Evolutionary conservation across 2,113 vertebrate species (phyloP).

Genomic region (Proterorhinus semilunaris): DNA sequence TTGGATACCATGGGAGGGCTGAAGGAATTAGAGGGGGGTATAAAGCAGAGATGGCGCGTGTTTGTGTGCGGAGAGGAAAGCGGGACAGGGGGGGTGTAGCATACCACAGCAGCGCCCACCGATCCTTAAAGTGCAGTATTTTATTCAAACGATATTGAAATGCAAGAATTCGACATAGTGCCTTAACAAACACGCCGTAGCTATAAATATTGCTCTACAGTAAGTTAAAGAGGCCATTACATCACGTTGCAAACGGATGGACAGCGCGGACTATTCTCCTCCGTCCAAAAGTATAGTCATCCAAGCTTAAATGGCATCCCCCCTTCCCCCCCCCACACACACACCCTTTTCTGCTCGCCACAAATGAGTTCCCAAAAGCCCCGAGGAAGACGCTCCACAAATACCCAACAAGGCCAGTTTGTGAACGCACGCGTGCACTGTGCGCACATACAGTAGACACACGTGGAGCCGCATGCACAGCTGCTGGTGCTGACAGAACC

Average conservation of each 20-base stretch:
- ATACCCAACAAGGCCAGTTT: conserved; percentile 60
- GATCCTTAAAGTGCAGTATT: conserved; percentile 70
- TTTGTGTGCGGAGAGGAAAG: conserved; percentile 28
- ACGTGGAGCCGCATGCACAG: conserved; percentile 12
- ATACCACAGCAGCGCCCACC: conserved; percentile 68
- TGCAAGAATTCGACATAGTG: conserved; percentile 41
- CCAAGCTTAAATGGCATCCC: conserved; percentile 63
- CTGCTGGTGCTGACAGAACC: conserved; percentile 53
- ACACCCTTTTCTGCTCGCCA: conserved; percentile 32
- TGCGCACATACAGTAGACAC: conserved; percentile 14
- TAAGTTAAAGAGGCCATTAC: neutral
- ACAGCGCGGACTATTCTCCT: conserved; percentile 9
- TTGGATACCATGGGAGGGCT: conserved; percentile 59
- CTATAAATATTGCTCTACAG: conserved; percentile 43
- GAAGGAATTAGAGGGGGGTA: conserved; percentile 68
- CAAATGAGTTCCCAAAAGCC: conserved; percentile 65
- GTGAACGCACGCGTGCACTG: conserved; percentile 51
- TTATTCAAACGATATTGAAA: conserved; percentile 51
- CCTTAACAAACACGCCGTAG: conserved; percentile 17
- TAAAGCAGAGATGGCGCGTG: conserved; percentile 43
- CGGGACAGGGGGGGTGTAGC: conserved; percentile 51
- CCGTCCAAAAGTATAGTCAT: conserved; percentile 40
- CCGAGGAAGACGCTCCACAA: conserved; percentile 52
- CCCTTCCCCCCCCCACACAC: too few species aligned
- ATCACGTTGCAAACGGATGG: neutral